Base-by-base conservation (phyloP, 1,140 invertebrate genomes). In the Cydia pomonella region DNA sequence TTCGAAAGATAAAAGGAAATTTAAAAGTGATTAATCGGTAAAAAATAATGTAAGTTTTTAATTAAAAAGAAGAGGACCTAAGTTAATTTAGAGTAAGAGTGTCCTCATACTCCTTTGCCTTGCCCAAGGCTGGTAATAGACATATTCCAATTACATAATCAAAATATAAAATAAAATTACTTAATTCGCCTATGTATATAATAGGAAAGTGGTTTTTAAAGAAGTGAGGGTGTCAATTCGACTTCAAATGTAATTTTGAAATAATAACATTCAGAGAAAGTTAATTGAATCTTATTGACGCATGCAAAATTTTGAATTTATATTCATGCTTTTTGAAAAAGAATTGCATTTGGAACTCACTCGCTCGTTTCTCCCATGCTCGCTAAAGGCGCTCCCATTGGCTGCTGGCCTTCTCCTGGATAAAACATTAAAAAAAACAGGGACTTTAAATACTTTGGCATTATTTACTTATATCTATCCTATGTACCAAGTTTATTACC, bases 351-450 rank as follows among this genome's bases (percentile, higher is more conserved):
- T 29, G 79, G 72, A 75, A 93, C 94, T 94, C 85, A 94, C 94
- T 95, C 94, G 89, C 93, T 94, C 5, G 94, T 94, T 81, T 95
- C 94, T 53, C 94, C 94, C 83, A 95, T 94, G 80, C 94, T 94
- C 53, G 94, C 93, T 44, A 95, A 83, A 25, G 94, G 94, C 69
- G 94, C 94, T 44, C 93, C 87, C 77, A 94, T 94, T 78, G 92
- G 94, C 81, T 94, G 86, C 80, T 86, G 87, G 16, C 81, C 78
- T 74, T 92, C 90, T 41, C 84, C 89, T 92, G 69, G 53, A 44
- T 74, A 78, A 74, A 41, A 47, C 6, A 64, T 29, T 38, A 63
- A 27, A 33, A 66, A 25, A 64, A 21, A 5, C 1, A 62, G 6
- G 6, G 9, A 62, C 2, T 23, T 25, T n/a, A 47, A 47, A 47